phyloP scores from a whole-genome alignment of 2,113 vertebrate species.

The Neolamprologus modestus region DNA sequence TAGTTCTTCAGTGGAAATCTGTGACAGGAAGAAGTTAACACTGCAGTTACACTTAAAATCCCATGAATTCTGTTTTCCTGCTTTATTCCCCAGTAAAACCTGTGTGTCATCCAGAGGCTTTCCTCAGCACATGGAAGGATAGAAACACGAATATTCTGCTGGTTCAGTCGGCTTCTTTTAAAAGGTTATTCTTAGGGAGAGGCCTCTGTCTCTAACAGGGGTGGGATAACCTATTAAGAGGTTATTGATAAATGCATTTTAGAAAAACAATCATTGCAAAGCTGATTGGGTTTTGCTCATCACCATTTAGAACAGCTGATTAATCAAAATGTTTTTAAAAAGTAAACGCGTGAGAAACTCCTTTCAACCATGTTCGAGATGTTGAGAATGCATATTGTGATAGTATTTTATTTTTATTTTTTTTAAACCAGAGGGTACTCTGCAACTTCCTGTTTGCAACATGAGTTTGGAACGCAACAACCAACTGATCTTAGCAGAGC shows the following conservation, averaged over 20 bases:
- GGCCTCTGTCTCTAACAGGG: not conserved
- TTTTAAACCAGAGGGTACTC: not conserved
- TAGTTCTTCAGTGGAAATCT: not conserved
- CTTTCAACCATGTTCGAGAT: not conserved
- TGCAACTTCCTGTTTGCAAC: not conserved
- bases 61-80: not conserved
- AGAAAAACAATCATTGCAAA: not conserved
- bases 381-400: not conserved
- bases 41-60: not conserved
- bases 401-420: not conserved
- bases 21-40: not conserved
- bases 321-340: not conserved
- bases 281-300: not conserved
- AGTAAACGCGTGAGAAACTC: not conserved
- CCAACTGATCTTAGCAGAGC: not conserved
- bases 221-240: not conserved
- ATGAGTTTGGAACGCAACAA: not conserved
- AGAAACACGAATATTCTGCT: not conserved
- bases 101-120: not conserved
- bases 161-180: not conserved
- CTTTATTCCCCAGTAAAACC: not conserved
- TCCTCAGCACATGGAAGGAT: not conserved
- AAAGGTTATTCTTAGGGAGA: not conserved
- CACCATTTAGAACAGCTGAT: not conserved
- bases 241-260: not conserved